Base-by-base conservation (phyloP, 2,888 invertebrate genomes). In the Drosophila koepferae region DNA sequence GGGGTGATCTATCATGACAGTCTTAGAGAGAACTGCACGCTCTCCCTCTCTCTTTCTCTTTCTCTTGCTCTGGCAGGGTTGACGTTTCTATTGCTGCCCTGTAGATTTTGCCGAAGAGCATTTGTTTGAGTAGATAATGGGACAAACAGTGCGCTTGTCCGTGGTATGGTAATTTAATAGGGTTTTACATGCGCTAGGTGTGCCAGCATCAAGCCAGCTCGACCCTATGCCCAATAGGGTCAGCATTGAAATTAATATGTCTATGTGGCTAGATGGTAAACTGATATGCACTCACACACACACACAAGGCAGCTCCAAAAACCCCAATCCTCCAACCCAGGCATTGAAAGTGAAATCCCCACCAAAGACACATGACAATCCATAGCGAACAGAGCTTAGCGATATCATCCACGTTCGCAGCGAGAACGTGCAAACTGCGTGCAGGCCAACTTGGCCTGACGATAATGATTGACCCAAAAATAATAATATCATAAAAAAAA, bases 71-170 rank as follows among this genome's bases (percentile, higher is more conserved):
- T 55, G 63, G 34, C 67, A 61, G 68, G 77, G 77, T 82, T 89
- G 89, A 89, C 84, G 84, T 90, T 89, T 90, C 89, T 89, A 89
- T 87, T 90, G 89, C 84, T 86, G 89, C 84, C 54, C 59, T 49
- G 38, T 28, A 77, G 83, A 86, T 86, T 86, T 77, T 71, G 88
- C 76, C 58, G 60, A 48, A 74, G 53, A 88, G 77, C 86, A 90
- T 88, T 87, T 90, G 90, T 90, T 88, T 90, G 90, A 86, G 76
- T 73, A 75, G 86, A 89, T 90, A 90, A 87, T 89, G 90, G 81
- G 64, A 63, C 75, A 63, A 54, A 65, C 62, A 72, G 53, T 63
- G 58, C 71, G 58, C 63, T 58, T 59, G 67, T 74, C 67, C 60
- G 40, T 46, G 46, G 46, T 74, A 72, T 80, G 79, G 89, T 84